Base-by-base conservation (phyloP, 1,140 invertebrate species). In the Drosophila ironensis region DNA sequence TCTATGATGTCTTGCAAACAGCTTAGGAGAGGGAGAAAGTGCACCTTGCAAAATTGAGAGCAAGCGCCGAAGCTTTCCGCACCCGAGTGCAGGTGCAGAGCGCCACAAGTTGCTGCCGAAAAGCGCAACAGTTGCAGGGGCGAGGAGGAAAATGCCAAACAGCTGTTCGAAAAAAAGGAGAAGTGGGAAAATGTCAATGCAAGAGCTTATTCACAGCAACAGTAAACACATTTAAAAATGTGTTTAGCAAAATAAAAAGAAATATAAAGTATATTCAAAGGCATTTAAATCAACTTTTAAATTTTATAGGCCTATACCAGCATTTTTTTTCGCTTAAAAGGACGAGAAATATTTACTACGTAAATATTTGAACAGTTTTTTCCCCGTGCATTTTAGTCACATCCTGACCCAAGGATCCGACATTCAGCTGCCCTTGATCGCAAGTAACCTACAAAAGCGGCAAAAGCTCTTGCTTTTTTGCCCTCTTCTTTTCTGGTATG, bases 371-470 rank as follows among this genome's bases (percentile, higher is more conserved):
- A n/a, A n/a, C n/a, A n/a, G n/a, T n/a, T 27, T 25, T 11, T 5
- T 38, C 5, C 4, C 12, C 1, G 5, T 46, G 20, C 37, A 56
- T 9, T 60, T 35, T 51, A 60, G 19, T 28, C 51, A n/a, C 24
- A 33, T 46, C 52, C 33, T 72, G 27, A 30, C 25, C 28, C 77
- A 81, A 75, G 77, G 77, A 81, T 81, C 71, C 71, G 77, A 68
- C 77, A 82, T 82, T 82, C 68, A 72, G 42, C 72, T 68, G 77
- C 77, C 77, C 77, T 82, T 82, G 77, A 82, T 82, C 77, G 77
- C 28, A 8, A 44, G 41, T 78, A 74, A 67, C 81, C 70, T 73
- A 78, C 66, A 25, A 24, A 41, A 28, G 28, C 35, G 63, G 28
- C 11, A 4, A 51, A 51, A 72, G 57, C 41, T 47, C 51, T 61